Percentiles rank a stretch among this genome's conserved stretches.
Evolutionary conservation across 2,888 invertebrate species (phyloP).

Genomic region (Uloborus plumipes): DNA sequence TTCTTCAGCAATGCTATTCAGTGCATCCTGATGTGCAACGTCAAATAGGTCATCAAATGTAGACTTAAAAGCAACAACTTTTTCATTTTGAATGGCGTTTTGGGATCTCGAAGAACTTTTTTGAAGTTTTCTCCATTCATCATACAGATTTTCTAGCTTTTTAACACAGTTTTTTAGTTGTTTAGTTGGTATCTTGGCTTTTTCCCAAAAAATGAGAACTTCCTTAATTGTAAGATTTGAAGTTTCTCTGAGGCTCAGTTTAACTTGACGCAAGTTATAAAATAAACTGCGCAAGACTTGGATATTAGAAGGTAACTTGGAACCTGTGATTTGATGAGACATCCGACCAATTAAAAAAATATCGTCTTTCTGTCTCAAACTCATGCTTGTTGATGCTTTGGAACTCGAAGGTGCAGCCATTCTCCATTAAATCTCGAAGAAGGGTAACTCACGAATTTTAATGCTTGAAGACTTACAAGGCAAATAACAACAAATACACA

Average conservation of each 20-base stretch:
- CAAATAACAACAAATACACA: too few species aligned
- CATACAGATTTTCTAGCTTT: background rate
- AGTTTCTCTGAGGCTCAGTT: slow-evolving; percentile 9
- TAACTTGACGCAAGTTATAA: slow-evolving; percentile 8
- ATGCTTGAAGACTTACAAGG: too few species aligned
- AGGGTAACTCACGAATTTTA: too few species aligned
- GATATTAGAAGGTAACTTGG: too few species aligned
- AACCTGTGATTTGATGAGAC: slow-evolving; percentile 11
- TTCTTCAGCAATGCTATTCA: slow-evolving; percentile 2
- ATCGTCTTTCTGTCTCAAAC: background rate
- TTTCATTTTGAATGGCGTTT: background rate
- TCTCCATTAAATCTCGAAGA: too few species aligned
- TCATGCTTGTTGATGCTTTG: slow-evolving; percentile 8
- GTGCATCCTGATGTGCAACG: slow-evolving; percentile 5
- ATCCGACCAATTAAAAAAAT: slow-evolving; percentile 1
- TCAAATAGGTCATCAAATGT: slow-evolving; percentile 10
- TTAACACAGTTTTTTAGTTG: slow-evolving; percentile 1
- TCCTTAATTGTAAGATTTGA: slow-evolving; percentile 5
- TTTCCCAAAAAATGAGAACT: slow-evolving; percentile 10
- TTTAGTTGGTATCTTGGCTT: slow-evolving; percentile 12
- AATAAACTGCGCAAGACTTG: background rate
- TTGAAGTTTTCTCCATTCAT: background rate
- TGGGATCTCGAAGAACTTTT: background rate
- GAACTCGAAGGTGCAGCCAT: background rate
- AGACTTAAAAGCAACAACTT: background rate